Evolutionary conservation across 2,113 vertebrate genomes (phyloP).

Genomic region (Pandion haliaetus): DNA sequence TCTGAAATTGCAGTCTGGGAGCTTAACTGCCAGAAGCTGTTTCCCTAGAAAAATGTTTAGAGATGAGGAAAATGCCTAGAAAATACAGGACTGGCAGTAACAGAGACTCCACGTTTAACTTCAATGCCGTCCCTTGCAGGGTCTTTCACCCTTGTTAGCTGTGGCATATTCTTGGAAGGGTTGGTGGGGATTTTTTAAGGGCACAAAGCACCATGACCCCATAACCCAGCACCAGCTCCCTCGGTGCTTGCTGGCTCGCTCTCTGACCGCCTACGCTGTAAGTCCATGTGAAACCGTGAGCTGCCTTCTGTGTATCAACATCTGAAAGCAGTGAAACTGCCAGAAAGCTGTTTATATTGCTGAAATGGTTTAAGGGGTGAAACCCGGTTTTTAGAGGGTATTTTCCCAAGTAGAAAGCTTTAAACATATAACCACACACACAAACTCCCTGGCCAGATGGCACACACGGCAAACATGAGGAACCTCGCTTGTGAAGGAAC

Average conservation of each 20-base stretch:
- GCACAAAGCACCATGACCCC: not conserved
- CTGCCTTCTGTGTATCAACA: not conserved
- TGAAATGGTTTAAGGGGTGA: not conserved
- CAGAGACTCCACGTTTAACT: not conserved
- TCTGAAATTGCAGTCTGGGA: not conserved
- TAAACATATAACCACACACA: accelerated
- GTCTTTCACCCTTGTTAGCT: not conserved
- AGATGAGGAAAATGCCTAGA: not conserved
- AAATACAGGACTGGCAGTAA: not conserved
- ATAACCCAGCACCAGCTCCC: not conserved
- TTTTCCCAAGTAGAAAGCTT: not conserved
- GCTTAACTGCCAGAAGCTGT: not conserved
- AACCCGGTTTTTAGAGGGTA: not conserved
- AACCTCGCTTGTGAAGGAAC: not conserved
- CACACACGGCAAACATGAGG: not conserved
- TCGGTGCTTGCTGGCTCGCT: not conserved
- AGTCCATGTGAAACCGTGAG: not conserved
- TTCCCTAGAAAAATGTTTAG: not conserved
- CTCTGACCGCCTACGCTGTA: accelerated
- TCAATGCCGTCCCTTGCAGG: not conserved
- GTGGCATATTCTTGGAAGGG: not conserved
- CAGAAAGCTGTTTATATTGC: not conserved
- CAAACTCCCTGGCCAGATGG: not conserved
- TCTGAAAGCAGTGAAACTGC: not conserved
- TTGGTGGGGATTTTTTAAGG: not conserved